Evolutionary conservation across 1,140 invertebrate genomes (phyloP).

Genomic region (Pseudachorutes palmiensis): DNA sequence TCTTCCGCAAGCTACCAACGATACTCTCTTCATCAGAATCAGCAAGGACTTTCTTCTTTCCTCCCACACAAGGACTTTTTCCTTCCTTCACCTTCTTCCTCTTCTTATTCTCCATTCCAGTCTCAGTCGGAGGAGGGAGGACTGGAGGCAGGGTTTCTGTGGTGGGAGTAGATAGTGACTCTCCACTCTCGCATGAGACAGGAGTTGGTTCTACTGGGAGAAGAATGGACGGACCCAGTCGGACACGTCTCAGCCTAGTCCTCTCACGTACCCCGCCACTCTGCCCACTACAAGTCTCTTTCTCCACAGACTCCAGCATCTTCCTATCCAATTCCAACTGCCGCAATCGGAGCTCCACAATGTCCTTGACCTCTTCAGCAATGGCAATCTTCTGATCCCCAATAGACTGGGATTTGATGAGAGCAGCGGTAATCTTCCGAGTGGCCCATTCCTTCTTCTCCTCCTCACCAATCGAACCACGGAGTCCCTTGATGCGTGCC

Average conservation of each 20-base stretch:
- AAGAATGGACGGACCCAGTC: conserved; percentile 49
- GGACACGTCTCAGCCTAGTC: conserved; percentile 56
- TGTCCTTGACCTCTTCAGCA: conserved; percentile 74
- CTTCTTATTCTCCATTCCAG: too few relatives aligned
- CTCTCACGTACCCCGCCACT: neutral
- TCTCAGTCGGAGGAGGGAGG: neutral
- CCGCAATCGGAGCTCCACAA: conserved; percentile 84
- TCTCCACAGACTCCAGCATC: conserved; percentile 45
- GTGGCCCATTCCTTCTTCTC: neutral
- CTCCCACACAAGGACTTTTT: too few relatives aligned
- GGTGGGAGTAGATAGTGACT: too few relatives aligned
- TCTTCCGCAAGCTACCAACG: neutral
- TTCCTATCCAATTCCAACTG: conserved; percentile 75
- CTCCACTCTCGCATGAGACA: neutral
- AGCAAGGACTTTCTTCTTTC: too few relatives aligned
- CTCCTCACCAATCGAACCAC: neutral
- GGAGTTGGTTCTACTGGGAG: neutral
- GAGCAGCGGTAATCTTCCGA: conserved; percentile 55
- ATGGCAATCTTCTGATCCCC: conserved; percentile 89
- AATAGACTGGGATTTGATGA: conserved; percentile 82
- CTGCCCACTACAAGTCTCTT: neutral
- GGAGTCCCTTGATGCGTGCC: neutral
- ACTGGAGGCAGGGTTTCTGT: neutral
- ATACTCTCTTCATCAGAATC: too few relatives aligned
- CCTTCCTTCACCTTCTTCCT: too few relatives aligned